Evolutionary conservation across 2,113 vertebrate genomes (phyloP).

Genomic region (Galbula dea): DNA sequence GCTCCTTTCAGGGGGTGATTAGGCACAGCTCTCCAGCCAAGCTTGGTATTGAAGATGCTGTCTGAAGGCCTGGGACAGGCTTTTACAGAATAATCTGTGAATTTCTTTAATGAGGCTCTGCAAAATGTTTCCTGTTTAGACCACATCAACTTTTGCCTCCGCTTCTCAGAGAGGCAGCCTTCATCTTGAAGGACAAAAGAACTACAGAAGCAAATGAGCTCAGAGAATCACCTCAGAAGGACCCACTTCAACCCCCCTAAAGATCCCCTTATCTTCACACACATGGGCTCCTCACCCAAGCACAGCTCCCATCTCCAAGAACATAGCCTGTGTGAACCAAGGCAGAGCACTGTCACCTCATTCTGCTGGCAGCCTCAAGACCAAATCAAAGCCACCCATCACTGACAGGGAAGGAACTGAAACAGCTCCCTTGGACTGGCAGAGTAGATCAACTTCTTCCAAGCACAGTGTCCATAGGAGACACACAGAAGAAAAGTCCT

Average conservation of each 20-base stretch:
- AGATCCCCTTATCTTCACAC: accelerated
- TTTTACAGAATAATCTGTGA: background rate
- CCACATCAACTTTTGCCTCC: background rate
- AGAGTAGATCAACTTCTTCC: background rate
- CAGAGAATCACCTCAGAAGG: background rate
- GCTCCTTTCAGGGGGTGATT: background rate
- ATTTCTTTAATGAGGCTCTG: background rate
- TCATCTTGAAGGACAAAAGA: background rate
- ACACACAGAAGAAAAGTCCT: background rate
- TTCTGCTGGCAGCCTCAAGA: background rate
- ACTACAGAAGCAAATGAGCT: background rate
- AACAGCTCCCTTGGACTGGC: background rate
- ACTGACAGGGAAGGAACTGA: background rate
- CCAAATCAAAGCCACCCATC: background rate
- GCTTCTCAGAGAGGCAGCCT: background rate
- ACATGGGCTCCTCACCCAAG: background rate
- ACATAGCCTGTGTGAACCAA: background rate
- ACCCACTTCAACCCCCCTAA: background rate
- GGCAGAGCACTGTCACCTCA: background rate
- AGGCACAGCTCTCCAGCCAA: background rate
- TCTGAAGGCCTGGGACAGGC: background rate
- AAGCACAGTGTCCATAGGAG: background rate
- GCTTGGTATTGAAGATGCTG: background rate
- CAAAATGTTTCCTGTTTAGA: background rate
- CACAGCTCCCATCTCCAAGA: background rate